Evolutionary conservation across 2,113 vertebrate species (phyloP).

Genomic region (Ciconia boyciana): DNA sequence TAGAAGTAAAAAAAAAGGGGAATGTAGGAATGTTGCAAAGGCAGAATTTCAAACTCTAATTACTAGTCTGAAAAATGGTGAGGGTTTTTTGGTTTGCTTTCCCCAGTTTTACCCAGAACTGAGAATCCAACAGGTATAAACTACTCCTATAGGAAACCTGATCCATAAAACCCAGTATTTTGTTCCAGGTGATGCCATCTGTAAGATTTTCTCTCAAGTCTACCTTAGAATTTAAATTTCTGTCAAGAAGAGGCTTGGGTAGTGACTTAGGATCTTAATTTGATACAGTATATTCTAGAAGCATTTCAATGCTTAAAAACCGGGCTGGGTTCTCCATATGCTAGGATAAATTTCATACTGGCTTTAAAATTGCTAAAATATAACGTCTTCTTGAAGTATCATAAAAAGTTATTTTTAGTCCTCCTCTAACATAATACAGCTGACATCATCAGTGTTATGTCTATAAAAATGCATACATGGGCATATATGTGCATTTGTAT

Average conservation of each 20-base stretch:
- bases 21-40: fast-evolving
- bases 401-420: background rate
- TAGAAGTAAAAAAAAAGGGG: background rate
- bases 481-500: background rate
- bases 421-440: background rate
- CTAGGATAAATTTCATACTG: background rate
- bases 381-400: background rate
- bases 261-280: background rate
- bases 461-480: background rate
- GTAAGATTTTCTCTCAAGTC: background rate
- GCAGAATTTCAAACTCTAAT: background rate
- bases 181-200: background rate
- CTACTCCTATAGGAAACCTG: background rate
- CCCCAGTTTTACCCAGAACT: background rate
- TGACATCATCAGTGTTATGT: background rate
- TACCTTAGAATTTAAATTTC: background rate
- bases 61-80: background rate
- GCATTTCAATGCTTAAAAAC: background rate
- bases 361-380: background rate
- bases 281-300: background rate
- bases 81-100: background rate
- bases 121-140: background rate
- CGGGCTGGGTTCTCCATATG: background rate
- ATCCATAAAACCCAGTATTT: background rate
- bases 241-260: background rate